These are phyloP conservation scores for Poeciliopsis occidentalis DNA, from an alignment of 2,113 vertebrate species.

Conservation along the genomic window DNA sequence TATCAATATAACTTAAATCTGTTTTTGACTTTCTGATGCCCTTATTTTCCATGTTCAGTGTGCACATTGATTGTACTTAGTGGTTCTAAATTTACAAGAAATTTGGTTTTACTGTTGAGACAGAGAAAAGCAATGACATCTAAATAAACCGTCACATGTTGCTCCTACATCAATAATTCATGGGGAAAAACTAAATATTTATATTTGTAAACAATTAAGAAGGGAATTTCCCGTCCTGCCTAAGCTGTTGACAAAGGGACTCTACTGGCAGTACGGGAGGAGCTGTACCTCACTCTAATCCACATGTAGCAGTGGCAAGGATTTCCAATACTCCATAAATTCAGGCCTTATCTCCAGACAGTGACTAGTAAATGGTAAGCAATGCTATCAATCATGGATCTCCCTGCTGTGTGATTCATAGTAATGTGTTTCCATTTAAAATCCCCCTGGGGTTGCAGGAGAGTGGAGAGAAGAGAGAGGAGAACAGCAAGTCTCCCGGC, in stretches of 20 bases:
- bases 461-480: slow-evolving; percentile 46
- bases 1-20: too few relatives aligned
- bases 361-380: slow-evolving; percentile 79
- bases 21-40: too few relatives aligned
- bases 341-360: slow-evolving; percentile 77
- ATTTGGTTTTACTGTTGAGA: too few relatives aligned
- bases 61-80: too few relatives aligned
- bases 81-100: too few relatives aligned
- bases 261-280: slow-evolving; percentile 25
- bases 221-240: slow-evolving; percentile 42
- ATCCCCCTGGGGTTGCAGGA: slow-evolving; percentile 56
- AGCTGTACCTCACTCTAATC: slow-evolving; percentile 67
- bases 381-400: slow-evolving; percentile 79
- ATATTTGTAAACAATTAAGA: slow-evolving; percentile 52
- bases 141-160: not conserved
- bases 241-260: slow-evolving; percentile 43
- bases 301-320: slow-evolving; percentile 71
- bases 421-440: slow-evolving; percentile 81
- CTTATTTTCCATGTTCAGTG: too few relatives aligned
- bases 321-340: too few relatives aligned
- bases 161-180: slow-evolving; percentile 29
- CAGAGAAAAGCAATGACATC: too few relatives aligned
- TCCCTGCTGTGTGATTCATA: slow-evolving; percentile 80
- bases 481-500: slow-evolving; percentile 62
- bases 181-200: slow-evolving; percentile 30